Evolutionary conservation across 2,888 invertebrate genomes (phyloP), one percentile per base, ranked within the genome.

Genomic region (Drosophila heteroneura): DNA sequence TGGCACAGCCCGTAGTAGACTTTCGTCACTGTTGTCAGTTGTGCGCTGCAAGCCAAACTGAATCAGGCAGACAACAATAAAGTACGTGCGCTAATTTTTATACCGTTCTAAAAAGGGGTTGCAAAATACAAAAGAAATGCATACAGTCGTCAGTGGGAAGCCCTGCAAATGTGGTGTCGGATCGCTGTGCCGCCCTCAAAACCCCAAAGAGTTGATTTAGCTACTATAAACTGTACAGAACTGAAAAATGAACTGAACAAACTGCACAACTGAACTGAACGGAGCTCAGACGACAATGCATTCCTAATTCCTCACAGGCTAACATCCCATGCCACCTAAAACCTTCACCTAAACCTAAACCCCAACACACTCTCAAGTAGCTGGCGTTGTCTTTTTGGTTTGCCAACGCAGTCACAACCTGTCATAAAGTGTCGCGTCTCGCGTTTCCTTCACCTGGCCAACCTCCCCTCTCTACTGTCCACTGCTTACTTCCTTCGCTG

Each of bases 371-470:
- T 44, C 22, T 58, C 72, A 64, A 76, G 65, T 73, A 64, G 68
- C 59, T 62, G 33, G n/a, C 44, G 52, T 51, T 64, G 58, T 35
- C 62, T 61, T 47, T 59, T 57, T 62, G 72, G 44, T 70, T 68
- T 74, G 70, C 63, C 75, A 72, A 39, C 63, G 57, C 64, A 65
- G 76, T 70, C 85, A 61, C 72, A 74, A 73, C 72, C 69, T 72
- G 79, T 83, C 83, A 85, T 80, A 88, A 85, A 85, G 82, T 85
- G 86, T 89, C 87, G 86, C 86, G 74, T 64, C 70, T 70, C 67
- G 70, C 54, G 74, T 35, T 83, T 83, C 83, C 88, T 67, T 74
- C 64, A 32, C 9, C 51, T 32, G 39, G 39, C 35, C 3, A 35
- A 5, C 39, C 14, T 22, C 32, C 33, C 6, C 49, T 10, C 19